Conservation (phyloP, 2,797 vertebrate genomes). For the Acanthurus tractus region DNA sequence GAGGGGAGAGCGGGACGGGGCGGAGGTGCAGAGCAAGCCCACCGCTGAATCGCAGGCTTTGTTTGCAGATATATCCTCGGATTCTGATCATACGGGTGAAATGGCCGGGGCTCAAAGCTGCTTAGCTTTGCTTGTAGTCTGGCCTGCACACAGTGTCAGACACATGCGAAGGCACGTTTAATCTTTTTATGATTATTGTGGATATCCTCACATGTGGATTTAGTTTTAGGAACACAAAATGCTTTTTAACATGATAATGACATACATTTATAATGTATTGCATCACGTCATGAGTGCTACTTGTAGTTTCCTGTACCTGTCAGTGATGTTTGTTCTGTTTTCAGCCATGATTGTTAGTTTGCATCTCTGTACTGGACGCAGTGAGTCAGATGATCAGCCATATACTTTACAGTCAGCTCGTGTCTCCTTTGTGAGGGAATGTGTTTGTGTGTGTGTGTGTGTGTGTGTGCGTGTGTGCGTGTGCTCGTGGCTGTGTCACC, state of each 20-base stretch:
- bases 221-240: not conserved
- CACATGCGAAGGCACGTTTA: conserved; percentile 48
- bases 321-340: not conserved
- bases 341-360: not conserved
- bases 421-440: conserved; percentile 14
- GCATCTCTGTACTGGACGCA: not conserved
- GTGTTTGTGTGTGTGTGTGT: not conserved
- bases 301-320: conserved; percentile 12
- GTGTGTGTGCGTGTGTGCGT: conserved; percentile 15
- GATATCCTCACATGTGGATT: not conserved
- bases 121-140: conserved; percentile 54
- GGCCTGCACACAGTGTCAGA: conserved; percentile 43
- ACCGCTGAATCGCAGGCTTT: conserved; percentile 77
- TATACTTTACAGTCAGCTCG: not conserved
- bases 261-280: not conserved
- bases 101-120: conserved; percentile 64
- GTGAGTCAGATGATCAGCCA: not conserved
- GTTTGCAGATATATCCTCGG: conserved; percentile 75
- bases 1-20: conserved; percentile 56
- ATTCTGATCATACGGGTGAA: conserved; percentile 76
- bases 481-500: conserved; percentile 53
- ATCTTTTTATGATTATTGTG: conserved; percentile 21
- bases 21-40: conserved; percentile 68
- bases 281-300: not conserved
- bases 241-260: not conserved